A percentile compares a stretch with the other conserved stretches of the same genome.
Evolutionary conservation across 2,888 invertebrate genomes (phyloP).

Genomic region (Smittia aterrima): DNA sequence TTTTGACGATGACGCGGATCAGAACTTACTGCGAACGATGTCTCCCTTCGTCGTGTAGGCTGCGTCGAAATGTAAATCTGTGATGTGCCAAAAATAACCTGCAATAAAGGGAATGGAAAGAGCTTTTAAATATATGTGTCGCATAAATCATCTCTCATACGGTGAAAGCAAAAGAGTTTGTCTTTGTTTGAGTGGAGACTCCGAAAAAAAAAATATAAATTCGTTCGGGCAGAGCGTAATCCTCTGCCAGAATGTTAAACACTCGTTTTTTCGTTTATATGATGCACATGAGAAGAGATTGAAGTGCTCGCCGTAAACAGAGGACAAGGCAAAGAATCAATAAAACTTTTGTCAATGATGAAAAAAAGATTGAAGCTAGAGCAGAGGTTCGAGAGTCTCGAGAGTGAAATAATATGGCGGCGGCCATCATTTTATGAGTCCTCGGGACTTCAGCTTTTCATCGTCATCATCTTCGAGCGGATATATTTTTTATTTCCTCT

Average conservation of each 20-base stretch:
- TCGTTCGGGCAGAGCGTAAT: not conserved
- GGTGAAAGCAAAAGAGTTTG: not conserved
- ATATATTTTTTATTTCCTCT: constrained; percentile 9
- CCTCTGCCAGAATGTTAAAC: not conserved
- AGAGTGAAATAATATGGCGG: not conserved
- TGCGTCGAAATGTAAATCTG: constrained; percentile 87
- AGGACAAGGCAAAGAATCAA: constrained; percentile 11
- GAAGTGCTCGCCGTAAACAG: not conserved
- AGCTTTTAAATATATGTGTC: not conserved
- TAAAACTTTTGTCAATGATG: constrained; percentile 22
- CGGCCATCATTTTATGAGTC: constrained; percentile 17
- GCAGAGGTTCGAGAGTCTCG: too few species aligned
- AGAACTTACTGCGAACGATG: constrained; percentile 69
- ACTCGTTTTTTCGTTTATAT: not conserved
- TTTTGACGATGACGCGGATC: not conserved
- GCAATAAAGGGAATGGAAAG: constrained; percentile 56
- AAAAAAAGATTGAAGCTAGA: too few species aligned
- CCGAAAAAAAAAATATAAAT: not conserved
- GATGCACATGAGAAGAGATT: not conserved
- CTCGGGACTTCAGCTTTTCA: not conserved
- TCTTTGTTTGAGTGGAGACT: not conserved
- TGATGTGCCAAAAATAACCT: constrained; percentile 96
- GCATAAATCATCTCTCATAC: not conserved
- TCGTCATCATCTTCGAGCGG: not conserved
- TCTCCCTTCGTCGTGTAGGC: constrained; percentile 76